Percentiles rank a stretch among this genome's conserved stretches.
phyloP scores from a whole-genome alignment of 2,797 vertebrate species.

The Parambassis ranga region DNA sequence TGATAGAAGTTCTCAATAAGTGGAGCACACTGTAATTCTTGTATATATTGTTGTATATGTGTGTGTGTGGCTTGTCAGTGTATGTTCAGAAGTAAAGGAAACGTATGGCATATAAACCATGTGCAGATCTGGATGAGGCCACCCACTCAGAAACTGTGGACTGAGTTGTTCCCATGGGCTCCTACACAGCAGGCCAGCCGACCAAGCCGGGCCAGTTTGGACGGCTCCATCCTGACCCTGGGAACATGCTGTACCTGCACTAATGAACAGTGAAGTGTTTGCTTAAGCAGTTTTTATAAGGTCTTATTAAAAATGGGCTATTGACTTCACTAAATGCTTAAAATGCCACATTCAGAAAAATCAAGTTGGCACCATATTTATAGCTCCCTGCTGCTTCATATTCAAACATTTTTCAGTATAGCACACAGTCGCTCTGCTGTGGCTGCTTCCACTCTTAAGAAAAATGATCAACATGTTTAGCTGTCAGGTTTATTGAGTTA shows the following conservation, averaged over 20 bases:
- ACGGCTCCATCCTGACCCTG: conserved; percentile 35
- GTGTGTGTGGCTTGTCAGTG: conserved; percentile 10
- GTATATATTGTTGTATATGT: not conserved
- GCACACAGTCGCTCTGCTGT: not conserved
- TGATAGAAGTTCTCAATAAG: conserved; percentile 55
- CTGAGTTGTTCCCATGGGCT: conserved; percentile 46
- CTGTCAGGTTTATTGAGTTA: too few species aligned
- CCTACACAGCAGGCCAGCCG: conserved; percentile 42
- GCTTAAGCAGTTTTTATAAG: conserved; percentile 35
- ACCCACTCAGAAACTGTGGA: conserved; percentile 55
- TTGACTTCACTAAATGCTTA: conserved; percentile 30
- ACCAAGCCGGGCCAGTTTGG: conserved; percentile 28
- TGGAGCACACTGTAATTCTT: conserved; percentile 20
- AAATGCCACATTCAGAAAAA: conserved; percentile 10
- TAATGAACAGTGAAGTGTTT: conserved; percentile 42
- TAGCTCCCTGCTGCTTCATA: not conserved
- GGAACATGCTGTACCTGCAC: conserved; percentile 53
- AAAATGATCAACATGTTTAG: too few species aligned
- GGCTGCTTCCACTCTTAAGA: too few species aligned
- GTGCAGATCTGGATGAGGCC: conserved; percentile 42
- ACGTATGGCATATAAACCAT: conserved; percentile 32
- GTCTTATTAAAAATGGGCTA: not conserved
- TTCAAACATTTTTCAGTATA: not conserved
- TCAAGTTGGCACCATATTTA: not conserved
- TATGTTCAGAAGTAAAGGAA: not conserved